Percentiles rank a stretch among this genome's conserved stretches.
These are phyloP conservation scores for Athalia cordata DNA, from an alignment of 2,888 invertebrate genomes.

Conservation along the genomic window DNA sequence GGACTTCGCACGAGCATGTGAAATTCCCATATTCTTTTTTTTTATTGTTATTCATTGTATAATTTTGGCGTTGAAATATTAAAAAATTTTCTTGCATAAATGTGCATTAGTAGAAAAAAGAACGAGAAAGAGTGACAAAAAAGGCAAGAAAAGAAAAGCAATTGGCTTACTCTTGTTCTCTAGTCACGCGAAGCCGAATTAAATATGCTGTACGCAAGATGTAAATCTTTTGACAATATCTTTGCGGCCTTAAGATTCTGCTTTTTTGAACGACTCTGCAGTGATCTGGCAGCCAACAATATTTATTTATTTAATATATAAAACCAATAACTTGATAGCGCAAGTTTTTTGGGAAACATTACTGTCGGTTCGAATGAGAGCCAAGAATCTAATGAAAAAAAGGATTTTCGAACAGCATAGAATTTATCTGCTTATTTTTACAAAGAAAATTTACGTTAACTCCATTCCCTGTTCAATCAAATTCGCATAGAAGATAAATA, in stretches of 20 bases:
- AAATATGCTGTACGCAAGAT: background rate
- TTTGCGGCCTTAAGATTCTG: background rate
- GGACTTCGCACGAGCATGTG: background rate
- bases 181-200: conserved; percentile 7
- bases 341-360: no score
- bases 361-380: no score
- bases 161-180: background rate
- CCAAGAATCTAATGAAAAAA: no score
- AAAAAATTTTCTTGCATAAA: conserved; percentile 8
- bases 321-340: no score
- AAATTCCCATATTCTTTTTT: background rate
- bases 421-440: no score
- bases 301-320: no score
- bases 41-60: conserved; percentile 1
- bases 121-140: background rate
- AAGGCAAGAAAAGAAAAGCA: background rate
- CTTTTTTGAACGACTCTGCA: background rate
- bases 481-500: no score
- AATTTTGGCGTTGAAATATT: background rate
- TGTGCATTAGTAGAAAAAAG: conserved; percentile 9
- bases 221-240: no score
- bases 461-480: no score
- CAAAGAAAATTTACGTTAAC: no score
- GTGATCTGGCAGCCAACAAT: background rate
- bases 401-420: no score